Evolutionary conservation across 2,797 vertebrate species (phyloP), one percentile per base, ranked within the genome.

Genomic region (Sebastes steindachneri): DNA sequence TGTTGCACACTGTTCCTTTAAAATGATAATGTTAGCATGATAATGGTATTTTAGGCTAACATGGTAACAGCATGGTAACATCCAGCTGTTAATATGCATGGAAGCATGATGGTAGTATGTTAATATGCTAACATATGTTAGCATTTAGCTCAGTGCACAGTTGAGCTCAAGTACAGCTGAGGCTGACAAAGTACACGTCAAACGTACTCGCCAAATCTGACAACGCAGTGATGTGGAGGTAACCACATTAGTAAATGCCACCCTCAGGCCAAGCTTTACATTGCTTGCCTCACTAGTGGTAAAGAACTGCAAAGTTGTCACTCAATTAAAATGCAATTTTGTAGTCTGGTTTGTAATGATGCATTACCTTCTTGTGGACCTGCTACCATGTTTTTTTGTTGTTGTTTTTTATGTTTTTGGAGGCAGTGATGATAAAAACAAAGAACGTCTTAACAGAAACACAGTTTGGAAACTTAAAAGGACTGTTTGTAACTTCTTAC

Each of bases 391-490:
- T 26, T 41, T 15, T n/a, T 12, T 5, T 19, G 6, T 66, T 45
- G 4, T 63, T 65, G 11, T 35, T 54, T 58, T 35, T 10, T 4
- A 60, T 31, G 14, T 65, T 74, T 68, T 59, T 35, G 8, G 59
- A 57, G 31, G 21, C 10, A 25, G 23, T 15, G 21, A 55, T 21
- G 23, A 53, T 59, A 57, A 55, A 66, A 59, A 62, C 2, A 12
- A 19, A 64, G 7, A 69, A 68, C 1, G 57, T 84, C 73, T 75
- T 73, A 76, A 75, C 14, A 57, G 55, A 65, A 64, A 14, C 25
- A 55, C 9, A 53, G 19, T 70, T 45, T 83, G 35, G 5, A 21
- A 68, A 68, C 2, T 15, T 35, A 41, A 41, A 41, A 2, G 37
- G 37, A 41, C 37, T 41, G 37, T 41, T 41, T 41, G 37, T 15